These are phyloP conservation scores for Cyphomyrus discorhynchus DNA, from an alignment of 2,113 vertebrate genomes.

Conservation along the genomic window DNA sequence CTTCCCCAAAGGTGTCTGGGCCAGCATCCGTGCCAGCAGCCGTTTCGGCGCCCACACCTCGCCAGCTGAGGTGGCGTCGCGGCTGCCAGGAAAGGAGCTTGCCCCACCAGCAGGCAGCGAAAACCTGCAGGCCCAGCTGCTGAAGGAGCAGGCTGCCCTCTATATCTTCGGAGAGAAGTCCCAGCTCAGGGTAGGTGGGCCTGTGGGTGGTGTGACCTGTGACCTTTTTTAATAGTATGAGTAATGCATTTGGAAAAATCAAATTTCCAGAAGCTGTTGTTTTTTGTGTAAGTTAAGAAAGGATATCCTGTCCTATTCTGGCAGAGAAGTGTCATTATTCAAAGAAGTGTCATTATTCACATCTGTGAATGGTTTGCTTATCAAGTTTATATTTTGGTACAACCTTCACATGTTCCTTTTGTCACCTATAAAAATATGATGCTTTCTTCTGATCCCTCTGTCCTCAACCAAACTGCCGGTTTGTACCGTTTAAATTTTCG, in stretches of 20 bases:
- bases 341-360: neutral
- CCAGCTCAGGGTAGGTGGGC: conserved; percentile 78
- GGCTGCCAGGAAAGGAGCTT: conserved; percentile 80
- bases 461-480: neutral
- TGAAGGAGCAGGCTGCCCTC: conserved; percentile 86
- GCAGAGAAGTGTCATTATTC: conserved; percentile 14
- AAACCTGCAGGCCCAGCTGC: conserved; percentile 80
- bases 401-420: neutral
- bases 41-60: conserved; percentile 69
- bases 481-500: too few relatives aligned
- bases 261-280: neutral
- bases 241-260: neutral
- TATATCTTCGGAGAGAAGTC: conserved; percentile 97
- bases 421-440: neutral
- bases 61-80: conserved; percentile 69
- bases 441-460: neutral
- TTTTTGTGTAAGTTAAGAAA: neutral
- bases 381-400: neutral
- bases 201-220: neutral
- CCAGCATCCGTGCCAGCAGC: conserved; percentile 89
- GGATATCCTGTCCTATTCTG: conserved; percentile 13
- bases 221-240: neutral
- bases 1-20: conserved; percentile 77
- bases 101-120: conserved; percentile 69
- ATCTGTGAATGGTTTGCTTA: neutral